Base-by-base conservation (phyloP, 2,888 invertebrate species). In the Parapristionchus giblindavisi region DNA sequence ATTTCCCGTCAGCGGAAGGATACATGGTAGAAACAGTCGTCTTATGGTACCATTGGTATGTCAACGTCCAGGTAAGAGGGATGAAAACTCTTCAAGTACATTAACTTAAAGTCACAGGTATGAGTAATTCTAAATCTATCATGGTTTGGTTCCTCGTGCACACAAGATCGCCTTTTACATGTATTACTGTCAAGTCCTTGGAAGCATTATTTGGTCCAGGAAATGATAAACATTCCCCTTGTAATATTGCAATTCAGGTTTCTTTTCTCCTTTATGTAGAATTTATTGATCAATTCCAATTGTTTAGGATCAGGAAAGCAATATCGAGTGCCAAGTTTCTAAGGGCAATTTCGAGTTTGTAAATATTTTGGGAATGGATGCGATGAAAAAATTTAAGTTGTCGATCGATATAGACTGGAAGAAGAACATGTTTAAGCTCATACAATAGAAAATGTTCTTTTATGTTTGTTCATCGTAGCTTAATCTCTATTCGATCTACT, bases 331-430 rank as follows among this genome's bases (percentile, higher is more conserved):
- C 60, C 72, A 77, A 74, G 75, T 77, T 0, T 76, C 77, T 14
- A 79, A 79, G 63, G 76, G 48, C 32, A 65, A 80, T 76, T 80
- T 76, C 58, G 43, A 72, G 65, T 54, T 73, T 24, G 80, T 76
- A 56, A 80, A 80, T 52, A 75, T 81, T 76, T 38, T 80, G 27
- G 80, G 80, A 56, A 61, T 54, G 17, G 66, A 78, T 32, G 71
- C 80, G 27, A 68, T 80, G 77, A 73, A 38, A 32, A 43, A 11
- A 3, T 34, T 80, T 73, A 54, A 79, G 32, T 32, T 80, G 60
- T 76, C 78, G n/a, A 77, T 81, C 24, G 38, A 43, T 27, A 68
- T 80, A 3, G 76, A 80, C 65, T 81, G 80, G 80, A 40, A 77
- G 5, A 54, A 54, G n/a, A 29, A 78, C 21, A 56, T n/a, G 32